These are phyloP conservation scores for Malaclemys terrapin DNA, from an alignment of 2,113 vertebrate genomes.

Conservation along the genomic window DNA sequence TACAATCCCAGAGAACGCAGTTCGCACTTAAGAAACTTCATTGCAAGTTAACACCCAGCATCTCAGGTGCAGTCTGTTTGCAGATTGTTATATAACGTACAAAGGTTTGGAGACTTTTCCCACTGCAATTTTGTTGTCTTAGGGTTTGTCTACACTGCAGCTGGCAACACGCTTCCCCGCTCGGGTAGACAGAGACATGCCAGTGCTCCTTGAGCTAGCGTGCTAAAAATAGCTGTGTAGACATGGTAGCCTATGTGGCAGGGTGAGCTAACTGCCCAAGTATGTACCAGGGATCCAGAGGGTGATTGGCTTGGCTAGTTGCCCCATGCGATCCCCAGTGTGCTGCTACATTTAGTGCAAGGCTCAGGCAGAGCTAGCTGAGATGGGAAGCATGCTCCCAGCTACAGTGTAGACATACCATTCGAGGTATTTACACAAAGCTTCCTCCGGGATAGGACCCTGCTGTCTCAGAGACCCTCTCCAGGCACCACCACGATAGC, in stretches of 20 bases:
- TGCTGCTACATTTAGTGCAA: no score
- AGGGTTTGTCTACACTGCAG: background rate
- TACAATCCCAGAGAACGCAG: conserved; percentile 15
- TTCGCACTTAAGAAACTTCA: background rate
- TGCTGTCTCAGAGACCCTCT: background rate
- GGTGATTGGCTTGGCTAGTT: background rate
- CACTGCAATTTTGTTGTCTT: background rate
- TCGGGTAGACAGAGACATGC: background rate
- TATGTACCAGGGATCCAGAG: background rate
- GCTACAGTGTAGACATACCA: background rate
- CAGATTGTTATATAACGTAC: background rate
- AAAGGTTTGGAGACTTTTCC: background rate
- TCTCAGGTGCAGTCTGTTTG: background rate
- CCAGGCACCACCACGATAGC: background rate
- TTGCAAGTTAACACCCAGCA: background rate
- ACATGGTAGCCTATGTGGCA: background rate
- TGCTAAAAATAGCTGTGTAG: background rate
- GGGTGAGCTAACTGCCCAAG: background rate
- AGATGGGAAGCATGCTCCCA: background rate
- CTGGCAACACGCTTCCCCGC: background rate
- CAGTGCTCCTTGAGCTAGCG: no score
- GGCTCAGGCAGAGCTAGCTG: background rate
- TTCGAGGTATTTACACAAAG: background rate
- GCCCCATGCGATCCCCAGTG: background rate
- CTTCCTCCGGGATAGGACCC: background rate